Base-by-base conservation (phyloP, 2,888 invertebrate species). In the Miltochrista miniata region DNA sequence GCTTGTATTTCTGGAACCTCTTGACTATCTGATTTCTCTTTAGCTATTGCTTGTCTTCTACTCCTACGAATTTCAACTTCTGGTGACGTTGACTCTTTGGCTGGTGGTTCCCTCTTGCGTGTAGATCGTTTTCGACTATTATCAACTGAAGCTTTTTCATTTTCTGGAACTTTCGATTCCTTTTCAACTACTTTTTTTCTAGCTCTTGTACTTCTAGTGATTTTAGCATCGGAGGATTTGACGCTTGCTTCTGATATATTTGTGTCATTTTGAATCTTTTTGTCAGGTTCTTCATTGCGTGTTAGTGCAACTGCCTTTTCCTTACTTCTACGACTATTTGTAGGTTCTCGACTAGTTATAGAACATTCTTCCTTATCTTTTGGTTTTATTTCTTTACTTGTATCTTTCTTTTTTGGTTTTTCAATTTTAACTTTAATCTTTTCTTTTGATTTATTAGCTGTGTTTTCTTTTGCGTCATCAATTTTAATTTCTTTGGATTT, bases 31-130 rank as follows among this genome's bases (percentile, higher is more conserved):
- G 72, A 68, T 38, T 61, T 68, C 8, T 69, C 68, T 45, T 75
- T 74, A 7, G 54, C 53, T 3, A 61, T 67, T 49, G 55, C 79
- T 15, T 83, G 81, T 30, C 87, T 71, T 54, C 56, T 81, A 64
- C 87, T 90, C 45, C 87, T 76, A 36, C 87, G 70, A 8, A 83
- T 48, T 56, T 76, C 76, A 13, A 64, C 48, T 55, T 76, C 74
- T 12, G 76, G 70, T 0, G 74, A 70, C 24, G 42, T 40, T 35
- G 56, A 57, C 52, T 50, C 49, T 42, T 60, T 54, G 31, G 47
- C 47, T 40, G 52, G 48, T 41, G 53, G 51, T 35, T 60, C 65
- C 44, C 35, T 56, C 42, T 57, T 69, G 15, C 41, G 59, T 31
- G 9, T 48, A n/a, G 46, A 15, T 30, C 34, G 50, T 46, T 54